Percentiles rank a stretch among this genome's conserved stretches.
Evolutionary conservation across 2,113 vertebrate species (phyloP).

Genomic region (Oxyura jamaicensis): DNA sequence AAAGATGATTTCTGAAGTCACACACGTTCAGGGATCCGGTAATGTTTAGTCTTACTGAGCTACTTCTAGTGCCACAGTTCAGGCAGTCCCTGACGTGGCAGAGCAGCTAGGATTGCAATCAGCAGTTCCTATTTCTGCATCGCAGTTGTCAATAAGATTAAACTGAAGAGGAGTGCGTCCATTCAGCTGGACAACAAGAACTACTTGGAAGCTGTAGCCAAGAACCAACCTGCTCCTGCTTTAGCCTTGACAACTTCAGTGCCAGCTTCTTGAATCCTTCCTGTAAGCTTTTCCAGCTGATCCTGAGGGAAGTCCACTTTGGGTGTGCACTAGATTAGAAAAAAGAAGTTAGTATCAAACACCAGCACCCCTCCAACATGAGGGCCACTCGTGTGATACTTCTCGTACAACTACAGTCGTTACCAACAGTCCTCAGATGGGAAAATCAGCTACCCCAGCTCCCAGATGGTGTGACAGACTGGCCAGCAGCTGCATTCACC

Average conservation of each 20-base stretch:
- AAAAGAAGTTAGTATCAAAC: not conserved
- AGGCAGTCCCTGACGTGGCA: not conserved
- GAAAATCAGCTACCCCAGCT: not conserved
- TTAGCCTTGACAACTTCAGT: conserved; percentile 98
- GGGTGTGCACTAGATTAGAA: conserved; percentile 83
- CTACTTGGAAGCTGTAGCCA: not conserved
- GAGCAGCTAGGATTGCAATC: not conserved
- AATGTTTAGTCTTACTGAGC: not conserved
- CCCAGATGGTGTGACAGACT: not conserved
- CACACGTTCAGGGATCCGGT: not conserved
- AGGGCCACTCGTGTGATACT: rapidly evolving
- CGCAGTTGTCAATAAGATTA: not conserved
- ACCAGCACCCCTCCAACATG: not conserved
- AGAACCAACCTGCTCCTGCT: conserved; percentile 87
- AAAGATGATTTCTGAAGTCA: not conserved
- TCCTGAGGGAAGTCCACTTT: conserved; percentile 95
- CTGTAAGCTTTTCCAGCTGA: conserved; percentile 83
- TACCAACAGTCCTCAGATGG: not conserved
- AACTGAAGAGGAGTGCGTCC: not conserved
- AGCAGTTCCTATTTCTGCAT: not conserved
- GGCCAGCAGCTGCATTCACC: not conserved
- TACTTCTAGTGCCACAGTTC: not conserved
- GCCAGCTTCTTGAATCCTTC: conserved; percentile 94
- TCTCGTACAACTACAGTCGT: not conserved
- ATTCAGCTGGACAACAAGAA: not conserved